These are phyloP conservation scores for Lymantria monacha DNA, from an alignment of 2,888 invertebrate species.

Conservation along the genomic window DNA sequence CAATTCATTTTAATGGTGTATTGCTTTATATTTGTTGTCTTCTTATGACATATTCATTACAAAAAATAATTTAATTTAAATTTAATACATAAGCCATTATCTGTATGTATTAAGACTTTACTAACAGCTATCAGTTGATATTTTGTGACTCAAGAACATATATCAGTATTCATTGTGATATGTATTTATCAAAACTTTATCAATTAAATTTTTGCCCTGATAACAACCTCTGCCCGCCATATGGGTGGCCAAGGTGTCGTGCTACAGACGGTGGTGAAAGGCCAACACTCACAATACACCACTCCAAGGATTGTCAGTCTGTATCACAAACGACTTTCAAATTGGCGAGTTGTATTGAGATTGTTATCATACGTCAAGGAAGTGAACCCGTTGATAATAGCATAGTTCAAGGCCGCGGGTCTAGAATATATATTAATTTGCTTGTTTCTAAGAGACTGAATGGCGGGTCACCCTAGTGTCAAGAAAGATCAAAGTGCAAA, in stretches of 20 bases:
- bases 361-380: not conserved
- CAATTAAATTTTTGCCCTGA: not conserved
- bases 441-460: not conserved
- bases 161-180: not conserved
- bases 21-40: no score
- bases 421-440: no score
- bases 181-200: not conserved
- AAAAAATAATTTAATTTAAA: no score
- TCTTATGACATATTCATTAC: no score
- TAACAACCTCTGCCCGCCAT: not conserved
- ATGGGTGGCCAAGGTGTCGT: not conserved
- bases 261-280: not conserved
- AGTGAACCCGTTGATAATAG: not conserved
- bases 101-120: no score
- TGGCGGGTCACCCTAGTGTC: not conserved
- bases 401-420: constrained; percentile 1
- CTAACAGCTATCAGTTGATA: not conserved
- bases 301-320: not conserved
- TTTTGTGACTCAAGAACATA: not conserved
- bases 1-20: no score
- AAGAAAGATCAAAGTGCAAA: not conserved
- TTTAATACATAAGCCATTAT: no score
- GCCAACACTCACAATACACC: not conserved
- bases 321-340: not conserved
- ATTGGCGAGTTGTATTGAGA: not conserved